These are phyloP conservation scores for Zaprionus ornatus DNA, from an alignment of 1,140 invertebrate species.

Conservation along the genomic window DNA sequence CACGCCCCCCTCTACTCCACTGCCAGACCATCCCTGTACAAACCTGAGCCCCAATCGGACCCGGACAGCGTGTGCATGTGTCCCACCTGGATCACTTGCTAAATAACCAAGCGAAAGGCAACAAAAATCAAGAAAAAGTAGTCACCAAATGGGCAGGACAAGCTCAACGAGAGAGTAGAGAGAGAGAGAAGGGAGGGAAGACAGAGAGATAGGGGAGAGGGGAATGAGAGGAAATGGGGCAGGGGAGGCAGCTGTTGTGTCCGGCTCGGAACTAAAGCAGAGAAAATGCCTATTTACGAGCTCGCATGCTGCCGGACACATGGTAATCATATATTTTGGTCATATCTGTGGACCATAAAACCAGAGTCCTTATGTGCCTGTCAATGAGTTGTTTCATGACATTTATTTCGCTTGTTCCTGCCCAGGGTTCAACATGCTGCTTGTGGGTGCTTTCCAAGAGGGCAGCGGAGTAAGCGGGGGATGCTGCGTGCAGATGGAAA, in stretches of 20 bases:
- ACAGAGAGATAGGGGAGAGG: not conserved
- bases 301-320: slow-evolving; percentile 81
- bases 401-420: slow-evolving; percentile 78
- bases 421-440: slow-evolving; percentile 14
- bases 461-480: not conserved
- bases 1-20: not conserved
- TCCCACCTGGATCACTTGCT: slow-evolving; percentile 83
- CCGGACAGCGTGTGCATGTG: slow-evolving; percentile 31
- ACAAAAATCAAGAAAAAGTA: slow-evolving; percentile 62
- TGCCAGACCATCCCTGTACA: not conserved
- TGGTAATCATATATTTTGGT: slow-evolving; percentile 84
- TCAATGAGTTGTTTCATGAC: slow-evolving; percentile 84
- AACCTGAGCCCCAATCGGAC: slow-evolving; percentile 14
- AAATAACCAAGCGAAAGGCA: slow-evolving; percentile 62
- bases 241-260: slow-evolving; percentile 34
- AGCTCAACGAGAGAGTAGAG: not conserved
- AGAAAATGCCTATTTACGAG: slow-evolving; percentile 84
- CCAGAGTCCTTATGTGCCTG: slow-evolving; percentile 84
- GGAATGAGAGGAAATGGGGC: not conserved
- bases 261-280: slow-evolving; percentile 62
- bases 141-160: slow-evolving; percentile 37
- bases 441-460: slow-evolving; percentile 1
- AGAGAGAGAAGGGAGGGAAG: not conserved
- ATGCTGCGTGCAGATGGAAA: slow-evolving; percentile 80
- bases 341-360: slow-evolving; percentile 84